Conservation (phyloP, 2,888 invertebrate genomes). For the Ophioninae sp. region DNA sequence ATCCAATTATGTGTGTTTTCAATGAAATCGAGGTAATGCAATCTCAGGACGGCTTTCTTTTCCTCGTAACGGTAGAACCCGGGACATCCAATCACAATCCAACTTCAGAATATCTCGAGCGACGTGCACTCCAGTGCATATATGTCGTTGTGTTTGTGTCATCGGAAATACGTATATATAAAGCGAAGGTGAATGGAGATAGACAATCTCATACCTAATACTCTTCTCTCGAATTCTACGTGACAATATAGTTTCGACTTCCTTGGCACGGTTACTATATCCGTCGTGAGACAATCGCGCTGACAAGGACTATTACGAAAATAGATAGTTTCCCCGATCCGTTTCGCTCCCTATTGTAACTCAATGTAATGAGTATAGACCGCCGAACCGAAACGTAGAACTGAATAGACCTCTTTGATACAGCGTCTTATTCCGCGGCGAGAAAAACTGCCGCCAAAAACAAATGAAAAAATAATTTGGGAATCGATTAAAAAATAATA, state of each 20-base stretch:
- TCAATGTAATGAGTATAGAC: constrained; percentile 65
- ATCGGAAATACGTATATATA: neutral
- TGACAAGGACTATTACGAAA: constrained; percentile 30
- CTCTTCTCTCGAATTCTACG: constrained; percentile 20
- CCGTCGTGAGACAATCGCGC: constrained; percentile 25
- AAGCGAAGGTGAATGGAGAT: neutral
- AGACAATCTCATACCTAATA: neutral
- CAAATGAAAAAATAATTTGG: neutral
- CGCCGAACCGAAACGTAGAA: constrained; percentile 57
- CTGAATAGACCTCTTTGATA: constrained; percentile 19
- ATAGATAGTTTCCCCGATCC: constrained; percentile 41
- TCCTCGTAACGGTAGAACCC: neutral
- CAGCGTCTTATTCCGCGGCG: neutral
- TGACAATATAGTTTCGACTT: constrained; percentile 54
- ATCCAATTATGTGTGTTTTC: constrained; percentile 45
- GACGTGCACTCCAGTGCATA: neutral
- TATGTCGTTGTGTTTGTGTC: neutral
- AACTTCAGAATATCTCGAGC: constrained; percentile 13
- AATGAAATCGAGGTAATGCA: constrained; percentile 30
- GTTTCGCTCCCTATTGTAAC: constrained; percentile 39
- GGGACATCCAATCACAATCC: constrained; percentile 37
- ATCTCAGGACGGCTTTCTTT: constrained; percentile 9
- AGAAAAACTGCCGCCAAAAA: neutral
- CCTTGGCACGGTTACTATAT: constrained; percentile 32
- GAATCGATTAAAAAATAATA: neutral